Evolutionary conservation across 2,113 vertebrate genomes (phyloP).

Genomic region (Henicopernis longicauda): DNA sequence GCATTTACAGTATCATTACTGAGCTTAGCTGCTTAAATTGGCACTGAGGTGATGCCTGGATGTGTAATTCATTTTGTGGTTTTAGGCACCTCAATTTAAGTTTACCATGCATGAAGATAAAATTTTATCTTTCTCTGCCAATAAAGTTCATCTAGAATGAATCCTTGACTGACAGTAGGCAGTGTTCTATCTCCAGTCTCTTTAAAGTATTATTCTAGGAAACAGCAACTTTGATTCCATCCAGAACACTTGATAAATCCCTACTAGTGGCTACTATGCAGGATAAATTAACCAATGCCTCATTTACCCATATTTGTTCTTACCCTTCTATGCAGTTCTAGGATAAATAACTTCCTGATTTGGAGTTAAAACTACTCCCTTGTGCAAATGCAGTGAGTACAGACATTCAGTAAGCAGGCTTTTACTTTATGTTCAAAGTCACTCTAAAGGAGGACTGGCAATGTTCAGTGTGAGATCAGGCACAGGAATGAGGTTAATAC

Average conservation of each 20-base stretch:
- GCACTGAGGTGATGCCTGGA: conserved; percentile 6
- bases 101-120: conserved; percentile 29
- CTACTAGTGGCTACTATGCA: not conserved
- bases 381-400: not conserved
- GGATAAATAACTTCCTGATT: not conserved
- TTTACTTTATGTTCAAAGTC: not conserved
- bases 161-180: not conserved
- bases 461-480: not conserved
- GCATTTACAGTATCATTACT: conserved; percentile 7
- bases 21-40: conserved; percentile 24
- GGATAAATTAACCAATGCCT: not conserved
- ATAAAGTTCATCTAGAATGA: not conserved
- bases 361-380: not conserved
- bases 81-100: not conserved
- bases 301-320: not conserved
- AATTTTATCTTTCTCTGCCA: conserved; percentile 25
- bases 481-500: not conserved
- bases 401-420: not conserved
- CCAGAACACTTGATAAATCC: not conserved
- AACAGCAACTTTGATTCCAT: not conserved
- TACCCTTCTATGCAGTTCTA: not conserved
- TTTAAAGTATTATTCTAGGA: not conserved
- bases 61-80: conserved; percentile 27
- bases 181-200: not conserved
- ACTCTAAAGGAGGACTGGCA: not conserved